Percentiles rank a stretch among this genome's conserved stretches.
These are phyloP conservation scores for Colius striatus DNA, from an alignment of 2,113 vertebrate genomes.

Conservation along the genomic window DNA sequence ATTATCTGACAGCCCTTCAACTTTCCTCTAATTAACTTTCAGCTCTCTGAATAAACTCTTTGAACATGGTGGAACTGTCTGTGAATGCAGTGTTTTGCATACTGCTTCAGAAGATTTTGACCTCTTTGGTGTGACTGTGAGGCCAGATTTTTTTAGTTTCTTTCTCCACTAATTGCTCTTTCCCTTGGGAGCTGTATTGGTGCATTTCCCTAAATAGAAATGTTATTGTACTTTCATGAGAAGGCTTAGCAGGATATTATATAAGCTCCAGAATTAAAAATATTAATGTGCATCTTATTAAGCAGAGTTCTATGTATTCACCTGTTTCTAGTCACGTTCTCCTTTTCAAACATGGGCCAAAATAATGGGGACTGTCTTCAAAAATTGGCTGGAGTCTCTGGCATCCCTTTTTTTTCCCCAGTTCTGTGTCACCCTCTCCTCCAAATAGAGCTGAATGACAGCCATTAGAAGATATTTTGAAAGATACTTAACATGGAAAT, in stretches of 20 bases:
- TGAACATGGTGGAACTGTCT: not conserved
- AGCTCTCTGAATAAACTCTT: not conserved
- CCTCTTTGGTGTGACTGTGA: not conserved
- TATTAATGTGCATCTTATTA: not conserved
- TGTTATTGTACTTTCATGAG: not conserved
- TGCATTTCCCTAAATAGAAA: not conserved
- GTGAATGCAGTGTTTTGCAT: not conserved
- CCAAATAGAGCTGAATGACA: not conserved
- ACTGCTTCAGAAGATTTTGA: not conserved
- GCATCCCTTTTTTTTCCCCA: not conserved
- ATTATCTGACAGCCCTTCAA: slow-evolving; percentile 39
- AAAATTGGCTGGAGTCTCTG: not conserved
- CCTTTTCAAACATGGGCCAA: not conserved
- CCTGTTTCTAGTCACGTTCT: not conserved
- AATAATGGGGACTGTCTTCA: not conserved
- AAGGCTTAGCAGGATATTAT: not conserved
- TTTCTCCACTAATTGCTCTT: not conserved
- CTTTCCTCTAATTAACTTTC: slow-evolving; percentile 38
- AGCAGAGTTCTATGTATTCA: not conserved
- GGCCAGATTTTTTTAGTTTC: not conserved
- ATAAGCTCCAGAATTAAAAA: not conserved
- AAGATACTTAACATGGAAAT: not conserved
- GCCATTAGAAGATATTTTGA: not conserved
- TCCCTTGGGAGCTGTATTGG: not conserved
- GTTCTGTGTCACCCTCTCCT: not conserved